phyloP scores from a whole-genome alignment of 2,888 invertebrate genomes.

The Lasioglossum lativentre region DNA sequence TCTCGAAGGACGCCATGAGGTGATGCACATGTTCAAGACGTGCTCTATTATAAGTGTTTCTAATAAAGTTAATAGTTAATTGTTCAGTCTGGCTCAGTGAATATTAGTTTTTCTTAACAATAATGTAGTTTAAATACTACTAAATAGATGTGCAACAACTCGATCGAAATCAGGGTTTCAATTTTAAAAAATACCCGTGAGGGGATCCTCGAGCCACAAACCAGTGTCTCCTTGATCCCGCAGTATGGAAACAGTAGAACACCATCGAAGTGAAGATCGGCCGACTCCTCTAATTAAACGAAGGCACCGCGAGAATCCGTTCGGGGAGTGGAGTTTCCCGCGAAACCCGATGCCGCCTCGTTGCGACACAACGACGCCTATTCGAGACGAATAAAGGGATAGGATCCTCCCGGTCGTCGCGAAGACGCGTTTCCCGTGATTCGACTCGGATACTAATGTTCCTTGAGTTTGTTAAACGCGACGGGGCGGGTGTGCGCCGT shows the following conservation, averaged over 20 bases:
- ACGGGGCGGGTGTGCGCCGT: neutral
- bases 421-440: conserved; percentile 45
- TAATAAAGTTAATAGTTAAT: too few relatives aligned
- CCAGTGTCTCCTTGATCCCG: neutral
- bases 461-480: conserved; percentile 56
- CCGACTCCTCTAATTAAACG: neutral
- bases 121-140: too few relatives aligned
- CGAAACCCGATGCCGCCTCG: neutral
- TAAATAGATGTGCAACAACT: too few relatives aligned
- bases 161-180: too few relatives aligned
- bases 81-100: too few relatives aligned
- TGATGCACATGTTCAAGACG: too few relatives aligned
- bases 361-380: neutral
- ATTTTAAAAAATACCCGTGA: too few relatives aligned
- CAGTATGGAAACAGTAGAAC: neutral
- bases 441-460: conserved; percentile 53
- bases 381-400: conserved; percentile 20
- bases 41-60: too few relatives aligned
- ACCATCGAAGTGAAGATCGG: neutral
- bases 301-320: neutral
- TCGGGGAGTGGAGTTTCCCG: neutral
- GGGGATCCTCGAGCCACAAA: too few relatives aligned
- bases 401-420: conserved; percentile 28
- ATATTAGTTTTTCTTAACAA: too few relatives aligned
- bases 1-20: too few relatives aligned